Percentiles rank a stretch among this genome's conserved stretches.
Conservation (phyloP, 1,140 invertebrate genomes). For the Drosophila varians region DNA sequence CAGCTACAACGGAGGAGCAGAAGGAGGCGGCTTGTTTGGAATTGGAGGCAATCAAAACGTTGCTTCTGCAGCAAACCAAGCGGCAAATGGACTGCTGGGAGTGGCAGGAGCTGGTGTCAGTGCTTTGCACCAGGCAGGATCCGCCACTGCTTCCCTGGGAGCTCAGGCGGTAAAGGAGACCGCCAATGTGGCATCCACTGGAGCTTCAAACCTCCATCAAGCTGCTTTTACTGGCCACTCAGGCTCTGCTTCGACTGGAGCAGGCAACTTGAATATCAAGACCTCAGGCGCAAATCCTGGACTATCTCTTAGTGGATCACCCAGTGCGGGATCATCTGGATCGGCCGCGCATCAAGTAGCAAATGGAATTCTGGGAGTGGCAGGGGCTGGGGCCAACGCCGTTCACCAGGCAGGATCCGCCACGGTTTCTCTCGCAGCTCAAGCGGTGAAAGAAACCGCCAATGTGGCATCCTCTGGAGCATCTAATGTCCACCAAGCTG, state of each 20-base stretch:
- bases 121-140: neutral
- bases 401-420: neutral
- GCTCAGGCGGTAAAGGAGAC: neutral
- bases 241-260: neutral
- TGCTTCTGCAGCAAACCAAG: slow-evolving; percentile 3
- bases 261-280: neutral
- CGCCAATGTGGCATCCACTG: neutral
- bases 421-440: neutral
- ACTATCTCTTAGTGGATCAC: slow-evolving; percentile 1
- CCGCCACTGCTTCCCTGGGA: neutral
- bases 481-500: neutral
- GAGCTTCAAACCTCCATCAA: neutral
- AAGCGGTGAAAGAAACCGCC: neutral
- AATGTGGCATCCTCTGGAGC: neutral
- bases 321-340: neutral
- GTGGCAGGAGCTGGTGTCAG: neutral
- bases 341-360: slow-evolving; percentile 7
- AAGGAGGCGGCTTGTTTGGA: slow-evolving; percentile 4
- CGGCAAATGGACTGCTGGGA: slow-evolving; percentile 7
- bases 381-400: neutral
- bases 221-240: neutral
- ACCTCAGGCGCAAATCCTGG: neutral
- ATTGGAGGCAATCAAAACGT: neutral
- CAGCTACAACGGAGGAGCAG: slow-evolving; percentile 12
- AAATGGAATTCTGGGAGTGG: slow-evolving; percentile 8